Evolutionary conservation across 2,113 vertebrate genomes (phyloP), one percentile per base, ranked within the genome.

Genomic region (Dromaius novaehollandiae): DNA sequence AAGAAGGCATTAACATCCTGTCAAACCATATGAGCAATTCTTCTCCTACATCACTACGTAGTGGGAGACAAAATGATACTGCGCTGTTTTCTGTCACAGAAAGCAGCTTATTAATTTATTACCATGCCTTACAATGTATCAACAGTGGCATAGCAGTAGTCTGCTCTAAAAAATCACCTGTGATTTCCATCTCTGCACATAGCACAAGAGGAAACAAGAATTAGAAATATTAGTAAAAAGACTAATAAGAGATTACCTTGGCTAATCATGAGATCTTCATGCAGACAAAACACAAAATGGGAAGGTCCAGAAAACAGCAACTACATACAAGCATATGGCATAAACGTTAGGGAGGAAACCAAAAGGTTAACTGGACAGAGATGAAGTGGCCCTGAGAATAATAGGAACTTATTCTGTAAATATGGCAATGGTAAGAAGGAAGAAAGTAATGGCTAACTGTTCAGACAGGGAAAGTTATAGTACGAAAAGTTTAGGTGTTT

Each of bases 1-100:
- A 3, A n/a, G 63, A 3, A n/a, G 63, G 38, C 1, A 1, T 51
- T 34, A 70, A 12, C 25, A 3, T 11, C 0, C 0, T 32, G 30
- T 48, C 20, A 70, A 83, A 76, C 11, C 6, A 16, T 4, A 1
- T 6, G 44, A 50, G 13, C 9, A 64, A 65, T 13, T 58, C 42
- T 13, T 58, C 56, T 86, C 40, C 38, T 17, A 44, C 7, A 1
- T 16, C 9, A 6, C n/a, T 53, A 40, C 44, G 42, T 24, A 40
- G 22, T 2, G 10, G 21, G 6, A 81, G 78, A 36, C 3, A 84
- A 63, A 82, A 68, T 17, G 1, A 56, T 4, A 13, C 36, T 55
- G 32, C 44, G 21, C 9, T 22, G 14, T 71, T 64, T 89, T 84
- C 50, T 46, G 56, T 19, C n/a, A 82, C n/a, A 56, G 30, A 86